phyloP scores from a whole-genome alignment of 2,113 vertebrate species.

The Atrichornis clamosus region DNA sequence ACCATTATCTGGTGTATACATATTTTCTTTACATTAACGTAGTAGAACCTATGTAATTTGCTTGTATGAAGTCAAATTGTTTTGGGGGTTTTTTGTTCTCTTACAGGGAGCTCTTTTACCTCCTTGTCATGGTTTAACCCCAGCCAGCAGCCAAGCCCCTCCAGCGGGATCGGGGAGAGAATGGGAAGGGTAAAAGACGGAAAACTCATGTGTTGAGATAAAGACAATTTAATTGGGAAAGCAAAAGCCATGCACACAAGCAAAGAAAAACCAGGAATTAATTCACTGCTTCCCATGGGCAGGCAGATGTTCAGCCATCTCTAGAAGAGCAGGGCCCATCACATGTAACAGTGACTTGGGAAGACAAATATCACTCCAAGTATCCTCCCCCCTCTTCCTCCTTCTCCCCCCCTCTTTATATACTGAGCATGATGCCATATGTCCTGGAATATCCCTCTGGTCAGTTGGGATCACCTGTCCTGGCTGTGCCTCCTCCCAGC shows the following conservation, averaged over 20 bases:
- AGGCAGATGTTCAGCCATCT: background rate
- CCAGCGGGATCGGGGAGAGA: background rate
- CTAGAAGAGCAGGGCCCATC: background rate
- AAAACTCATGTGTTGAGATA: background rate
- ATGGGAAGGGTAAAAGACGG: background rate
- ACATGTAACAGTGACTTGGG: accelerated
- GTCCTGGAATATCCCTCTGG: background rate
- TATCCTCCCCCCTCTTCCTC: accelerated
- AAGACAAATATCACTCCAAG: background rate
- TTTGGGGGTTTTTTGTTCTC: background rate
- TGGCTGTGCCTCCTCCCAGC: background rate
- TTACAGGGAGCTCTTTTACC: background rate
- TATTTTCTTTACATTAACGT: background rate
- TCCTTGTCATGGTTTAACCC: background rate
- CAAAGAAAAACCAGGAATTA: background rate
- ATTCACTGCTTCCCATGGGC: background rate
- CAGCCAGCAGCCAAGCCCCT: background rate
- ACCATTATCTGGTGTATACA: background rate
- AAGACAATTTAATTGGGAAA: background rate
- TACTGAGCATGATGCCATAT: background rate
- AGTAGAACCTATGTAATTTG: background rate
- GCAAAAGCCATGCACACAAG: background rate
- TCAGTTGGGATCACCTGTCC: background rate
- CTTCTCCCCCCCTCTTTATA: background rate
- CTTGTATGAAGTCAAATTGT: background rate